Conservation (phyloP, 1,140 invertebrate genomes). For the Bombus ignitus region DNA sequence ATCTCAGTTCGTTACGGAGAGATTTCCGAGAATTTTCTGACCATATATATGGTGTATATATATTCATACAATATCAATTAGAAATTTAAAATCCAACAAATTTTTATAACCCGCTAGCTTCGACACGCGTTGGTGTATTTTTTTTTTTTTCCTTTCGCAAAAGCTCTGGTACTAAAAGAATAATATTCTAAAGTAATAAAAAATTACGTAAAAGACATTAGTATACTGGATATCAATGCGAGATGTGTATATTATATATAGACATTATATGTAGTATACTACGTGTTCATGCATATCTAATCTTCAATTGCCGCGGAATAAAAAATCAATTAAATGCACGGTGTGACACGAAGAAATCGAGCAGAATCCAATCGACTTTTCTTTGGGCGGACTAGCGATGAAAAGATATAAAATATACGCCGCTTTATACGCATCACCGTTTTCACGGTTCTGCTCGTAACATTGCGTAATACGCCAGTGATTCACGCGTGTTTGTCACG, state of each 20-base stretch:
- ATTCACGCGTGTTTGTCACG: conserved; percentile 50
- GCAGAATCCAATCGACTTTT: not conserved
- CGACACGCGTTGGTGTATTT: no score
- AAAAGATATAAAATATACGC: not conserved
- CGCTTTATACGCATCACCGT: not conserved
- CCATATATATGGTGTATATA: not conserved
- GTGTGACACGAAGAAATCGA: not conserved
- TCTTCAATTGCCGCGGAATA: not conserved
- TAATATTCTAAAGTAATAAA: no score
- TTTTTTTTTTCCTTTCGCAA: no score
- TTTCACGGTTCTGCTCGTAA: conserved; percentile 28
- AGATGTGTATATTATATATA: not conserved
- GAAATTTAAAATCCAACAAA: no score
- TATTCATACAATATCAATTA: no score
- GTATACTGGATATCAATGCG: no score
- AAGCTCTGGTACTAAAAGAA: no score
- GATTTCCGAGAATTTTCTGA: not conserved
- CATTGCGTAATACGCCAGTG: conserved; percentile 56
- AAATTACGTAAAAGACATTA: no score
- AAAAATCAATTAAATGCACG: not conserved
- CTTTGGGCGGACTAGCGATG: not conserved
- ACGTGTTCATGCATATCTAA: not conserved
- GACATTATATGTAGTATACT: not conserved
- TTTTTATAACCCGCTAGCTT: no score
- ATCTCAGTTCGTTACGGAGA: not conserved